Evolutionary conservation across 2,113 vertebrate genomes (phyloP), one percentile per base, ranked within the genome.

Genomic region (Balaeniceps rex): DNA sequence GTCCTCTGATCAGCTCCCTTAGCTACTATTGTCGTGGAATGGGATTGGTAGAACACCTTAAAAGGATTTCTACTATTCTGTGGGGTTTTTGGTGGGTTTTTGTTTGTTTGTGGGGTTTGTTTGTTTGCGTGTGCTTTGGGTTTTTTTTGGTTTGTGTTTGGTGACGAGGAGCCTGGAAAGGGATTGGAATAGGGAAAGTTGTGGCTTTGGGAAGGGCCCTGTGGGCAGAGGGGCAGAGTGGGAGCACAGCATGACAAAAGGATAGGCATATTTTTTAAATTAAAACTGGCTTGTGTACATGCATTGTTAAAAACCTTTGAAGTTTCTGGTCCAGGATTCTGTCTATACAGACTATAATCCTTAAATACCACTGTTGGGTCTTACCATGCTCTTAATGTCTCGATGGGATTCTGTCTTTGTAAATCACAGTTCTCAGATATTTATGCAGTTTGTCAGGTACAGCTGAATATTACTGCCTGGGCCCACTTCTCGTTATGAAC

Each of bases 51-150:
- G 63, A 89, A 58, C 19, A 9, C 38, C 15, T 84, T 93, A 80
- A 93, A 93, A 90, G 34, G 54, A 44, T 63, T 9, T 6, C 34
- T 87, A 19, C 23, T 90, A 21, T 22, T 93, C 34, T 29, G 5
- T 31, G 44, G 19, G 12, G 1, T 0, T 36, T 61, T 54, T 34
- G 1, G 3, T 47, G 7, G 11, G 4, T 46, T 7, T 44, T 72
- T 31, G 2, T 19, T 58, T 55, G 19, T 40, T 33, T 58, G 14
- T 12, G 15, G 15, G 10, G 2, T 44, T 66, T 46, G 49, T 34
- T 12, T 11, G 7, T 33, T 58, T 14, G 4, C 25, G 55, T 49
- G 22, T 11, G 40, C 10, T 28, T 52, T 52, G 14, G 11, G 47
- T 42, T 42, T 42, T 42, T 42, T 42, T n/a, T n/a, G n/a, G n/a